Base-by-base conservation (phyloP, 1,140 invertebrate species). In the Tribolium castaneum region DNA sequence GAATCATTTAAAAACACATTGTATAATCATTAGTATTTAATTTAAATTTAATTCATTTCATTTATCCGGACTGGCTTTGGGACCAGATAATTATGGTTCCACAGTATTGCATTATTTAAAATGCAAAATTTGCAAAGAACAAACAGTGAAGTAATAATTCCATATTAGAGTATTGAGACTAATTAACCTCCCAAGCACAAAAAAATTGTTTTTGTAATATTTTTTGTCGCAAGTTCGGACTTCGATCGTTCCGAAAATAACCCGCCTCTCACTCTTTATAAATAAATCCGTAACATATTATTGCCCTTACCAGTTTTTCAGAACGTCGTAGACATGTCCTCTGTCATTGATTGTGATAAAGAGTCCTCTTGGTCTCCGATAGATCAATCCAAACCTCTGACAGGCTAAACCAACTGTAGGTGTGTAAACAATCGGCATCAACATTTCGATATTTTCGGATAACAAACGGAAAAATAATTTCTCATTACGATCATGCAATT, bases 321-420 rank as follows among this genome's bases (percentile, higher is more conserved):
- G 84, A 3, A 97, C 90, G 35, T 96, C 92, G 83, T 94, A 95
- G 3, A 98, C 88, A 87, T 99, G 95, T 5, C 96, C 97, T 82
- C 94, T 94, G 86, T 99, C 98, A 86, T 99, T 93, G 62, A 99
- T 98, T 13, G 96, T 97, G 80, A 99, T 95, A 84, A 97, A 99
- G n/a, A 99, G 89, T 7, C 98, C 98, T 54, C 95, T 92, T 0
- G 98, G 96, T 84, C 96, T 90, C 34, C 96, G 91, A 87, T 96
- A 99, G 70, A 98, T 94, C 12, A 96, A 89, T n/a, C 98, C 98
- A 87, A 96, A 99, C 85, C 98, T 96, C 87, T 98, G 96, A 89
- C 98, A 99, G 1, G 97, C 97, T 16, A 96, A 88, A 10, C 97
- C 96, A 0, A 98, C 96, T 0, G 96, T 98, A 0, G 97, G 97